Evolutionary conservation across 1,140 invertebrate species (phyloP).

Genomic region (Danaus melanippus): DNA sequence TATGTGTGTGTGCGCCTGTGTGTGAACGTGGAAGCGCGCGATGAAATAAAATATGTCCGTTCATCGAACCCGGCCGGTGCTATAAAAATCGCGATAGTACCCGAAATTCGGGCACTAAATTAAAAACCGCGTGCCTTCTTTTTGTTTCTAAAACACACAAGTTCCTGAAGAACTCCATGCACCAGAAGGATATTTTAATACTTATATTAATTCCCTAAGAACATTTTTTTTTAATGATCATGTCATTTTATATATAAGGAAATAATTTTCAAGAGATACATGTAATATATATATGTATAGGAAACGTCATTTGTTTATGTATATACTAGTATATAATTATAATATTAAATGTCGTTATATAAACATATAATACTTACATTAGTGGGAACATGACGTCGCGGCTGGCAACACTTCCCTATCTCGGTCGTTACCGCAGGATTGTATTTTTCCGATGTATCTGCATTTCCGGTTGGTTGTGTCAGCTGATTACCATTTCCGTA

Average conservation of each 20-base stretch:
- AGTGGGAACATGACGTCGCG: conserved; percentile 24
- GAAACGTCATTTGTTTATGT: too few species aligned
- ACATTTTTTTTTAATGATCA: too few species aligned
- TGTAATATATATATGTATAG: too few species aligned
- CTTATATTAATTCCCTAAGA: too few species aligned
- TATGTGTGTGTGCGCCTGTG: conserved; percentile 49
- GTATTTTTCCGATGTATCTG: conserved; percentile 36
- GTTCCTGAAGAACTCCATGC: background rate
- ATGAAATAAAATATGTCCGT: conserved; percentile 72
- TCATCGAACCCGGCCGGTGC: conserved; percentile 68
- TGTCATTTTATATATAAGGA: too few species aligned
- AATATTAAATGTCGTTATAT: too few species aligned
- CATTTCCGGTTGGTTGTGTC: conserved; percentile 61
- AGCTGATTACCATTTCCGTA: conserved; percentile 62
- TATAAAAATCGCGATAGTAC: conserved; percentile 70
- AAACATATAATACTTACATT: conserved; percentile 38
- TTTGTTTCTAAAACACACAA: conserved; percentile 5
- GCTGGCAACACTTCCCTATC: conserved; percentile 14
- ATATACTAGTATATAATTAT: too few species aligned
- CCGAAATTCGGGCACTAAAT: conserved; percentile 61
- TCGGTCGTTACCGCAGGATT: conserved; percentile 4
- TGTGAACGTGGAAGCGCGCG: conserved; percentile 69
- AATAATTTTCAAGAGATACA: too few species aligned
- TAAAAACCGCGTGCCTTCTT: conserved; percentile 25
- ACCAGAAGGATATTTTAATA: too few species aligned